Base-by-base conservation (phyloP, 2,888 invertebrate species). In the Emesis furor region DNA sequence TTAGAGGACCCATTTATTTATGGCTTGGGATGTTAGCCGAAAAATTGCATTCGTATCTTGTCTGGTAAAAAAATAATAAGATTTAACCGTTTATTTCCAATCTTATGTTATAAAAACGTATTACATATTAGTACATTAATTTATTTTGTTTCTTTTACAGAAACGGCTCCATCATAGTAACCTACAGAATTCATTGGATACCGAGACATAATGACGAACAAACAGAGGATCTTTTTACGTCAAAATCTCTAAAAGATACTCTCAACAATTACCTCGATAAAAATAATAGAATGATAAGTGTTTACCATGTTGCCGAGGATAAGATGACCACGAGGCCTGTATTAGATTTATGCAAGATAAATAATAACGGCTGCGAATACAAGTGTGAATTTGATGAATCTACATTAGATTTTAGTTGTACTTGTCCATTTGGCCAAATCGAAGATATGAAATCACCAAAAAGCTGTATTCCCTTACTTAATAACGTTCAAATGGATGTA, bases 111-210 rank as follows among this genome's bases (percentile, higher is more conserved):
- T 39, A 39, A 39, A 39, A 6, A 24, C 24, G 24, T 24, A 24
- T 24, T 24, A 24, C 24, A 1, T 24, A 24, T 24, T 24, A 24
- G 24, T 24, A 24, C 0, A 24, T 1, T 24, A 24, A 24, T 24
- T 24, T 24, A 24, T 24, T 30, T 84, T 78, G 74, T 77, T 76
- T n/a, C 65, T 6, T 39, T 88, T 97, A 81, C 95, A 98, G 98
- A 89, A 96, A 97, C 76, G 98, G 98, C 83, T 98, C 98, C 81
- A 96, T 98, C 69, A 94, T 98, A 62, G 97, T 97, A 3, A 97
- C 97, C 83, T 98, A 98, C 93, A 96, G 98, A 89, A 95, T 98
- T 46, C 97, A 97, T 76, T 98, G 98, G 98, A 95, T 94, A 76
- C 97, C 97, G 79, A 97, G 97, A 90, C 91, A 95, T 42, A 90